Conservation (phyloP, 2,113 vertebrate genomes). For the Zapornia atra region DNA sequence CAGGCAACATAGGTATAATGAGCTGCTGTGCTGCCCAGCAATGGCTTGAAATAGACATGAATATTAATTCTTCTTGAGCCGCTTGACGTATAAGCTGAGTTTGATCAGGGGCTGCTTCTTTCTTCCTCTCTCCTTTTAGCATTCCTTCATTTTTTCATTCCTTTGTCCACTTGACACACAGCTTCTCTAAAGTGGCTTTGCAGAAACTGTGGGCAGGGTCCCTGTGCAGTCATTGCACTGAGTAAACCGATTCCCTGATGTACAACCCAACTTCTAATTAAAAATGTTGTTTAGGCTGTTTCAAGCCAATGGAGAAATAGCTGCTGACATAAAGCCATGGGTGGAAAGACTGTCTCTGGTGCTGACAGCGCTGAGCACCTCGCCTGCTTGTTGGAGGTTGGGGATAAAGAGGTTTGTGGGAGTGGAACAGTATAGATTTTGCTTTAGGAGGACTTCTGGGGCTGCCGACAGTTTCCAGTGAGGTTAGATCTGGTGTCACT, state of each 20-base stretch:
- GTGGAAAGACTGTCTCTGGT: neutral
- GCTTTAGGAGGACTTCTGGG: neutral
- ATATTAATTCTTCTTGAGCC: slow-evolving; percentile 67
- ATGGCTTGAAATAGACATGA: slow-evolving; percentile 23
- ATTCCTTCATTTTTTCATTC: slow-evolving; percentile 70
- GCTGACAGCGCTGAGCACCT: neutral
- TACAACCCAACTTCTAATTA: slow-evolving; percentile 40
- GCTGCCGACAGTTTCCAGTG: neutral
- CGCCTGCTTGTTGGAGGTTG: neutral
- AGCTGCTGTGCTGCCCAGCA: no score
- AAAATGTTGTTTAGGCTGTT: neutral
- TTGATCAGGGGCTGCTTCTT: slow-evolving; percentile 6
- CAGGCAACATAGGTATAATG: neutral
- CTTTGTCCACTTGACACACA: slow-evolving; percentile 69
- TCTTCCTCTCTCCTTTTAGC: slow-evolving; percentile 28
- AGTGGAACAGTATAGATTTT: neutral
- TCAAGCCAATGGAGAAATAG: slow-evolving; percentile 53
- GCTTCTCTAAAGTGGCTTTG: slow-evolving; percentile 62
- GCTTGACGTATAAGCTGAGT: slow-evolving; percentile 2
- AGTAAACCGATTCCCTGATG: neutral
- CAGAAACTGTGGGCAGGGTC: slow-evolving; percentile 22
- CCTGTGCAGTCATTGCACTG: neutral
- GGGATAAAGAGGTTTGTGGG: neutral
- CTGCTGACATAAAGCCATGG: neutral
- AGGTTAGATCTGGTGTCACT: neutral